These are phyloP conservation scores for Epsilonema sp. DNA, from an alignment of 2,888 invertebrate genomes.

Conservation along the genomic window DNA sequence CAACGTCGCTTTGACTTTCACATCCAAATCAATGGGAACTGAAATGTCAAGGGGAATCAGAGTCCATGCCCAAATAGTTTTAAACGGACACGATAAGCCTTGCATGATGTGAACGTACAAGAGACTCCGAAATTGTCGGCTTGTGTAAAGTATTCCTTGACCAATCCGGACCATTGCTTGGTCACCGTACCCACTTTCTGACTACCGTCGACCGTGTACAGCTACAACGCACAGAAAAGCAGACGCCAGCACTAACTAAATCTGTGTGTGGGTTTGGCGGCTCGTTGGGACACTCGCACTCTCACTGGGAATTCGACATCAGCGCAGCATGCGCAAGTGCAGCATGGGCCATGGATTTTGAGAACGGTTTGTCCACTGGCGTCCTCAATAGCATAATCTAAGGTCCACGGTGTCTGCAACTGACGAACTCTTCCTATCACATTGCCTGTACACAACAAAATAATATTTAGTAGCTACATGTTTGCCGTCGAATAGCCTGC, in stretches of 20 bases:
- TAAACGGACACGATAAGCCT: too few species aligned
- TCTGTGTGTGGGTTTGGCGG: too few species aligned
- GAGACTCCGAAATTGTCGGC: slow-evolving; percentile 67
- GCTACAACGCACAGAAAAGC: too few species aligned
- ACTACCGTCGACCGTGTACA: background rate
- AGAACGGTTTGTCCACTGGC: background rate
- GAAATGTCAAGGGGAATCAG: background rate
- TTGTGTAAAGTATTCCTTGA: slow-evolving; percentile 61
- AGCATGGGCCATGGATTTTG: background rate
- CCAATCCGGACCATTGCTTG: slow-evolving; percentile 68
- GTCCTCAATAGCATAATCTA: background rate
- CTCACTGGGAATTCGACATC: slow-evolving; percentile 7
- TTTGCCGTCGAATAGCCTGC: too few species aligned
- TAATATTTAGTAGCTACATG: too few species aligned
- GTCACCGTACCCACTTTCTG: slow-evolving; percentile 57
- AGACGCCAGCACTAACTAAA: too few species aligned
- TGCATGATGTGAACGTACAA: slow-evolving; percentile 27
- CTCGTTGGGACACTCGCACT: too few species aligned
- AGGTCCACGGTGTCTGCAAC: background rate
- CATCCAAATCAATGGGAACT: slow-evolving; percentile 8
- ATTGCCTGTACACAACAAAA: background rate
- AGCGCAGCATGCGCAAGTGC: slow-evolving; percentile 2
- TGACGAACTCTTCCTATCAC: background rate
- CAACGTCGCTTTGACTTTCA: slow-evolving; percentile 6
- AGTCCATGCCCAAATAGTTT: too few species aligned